Conservation (phyloP, 2,113 vertebrate species). For the Zonotrichia leucophrys region DNA sequence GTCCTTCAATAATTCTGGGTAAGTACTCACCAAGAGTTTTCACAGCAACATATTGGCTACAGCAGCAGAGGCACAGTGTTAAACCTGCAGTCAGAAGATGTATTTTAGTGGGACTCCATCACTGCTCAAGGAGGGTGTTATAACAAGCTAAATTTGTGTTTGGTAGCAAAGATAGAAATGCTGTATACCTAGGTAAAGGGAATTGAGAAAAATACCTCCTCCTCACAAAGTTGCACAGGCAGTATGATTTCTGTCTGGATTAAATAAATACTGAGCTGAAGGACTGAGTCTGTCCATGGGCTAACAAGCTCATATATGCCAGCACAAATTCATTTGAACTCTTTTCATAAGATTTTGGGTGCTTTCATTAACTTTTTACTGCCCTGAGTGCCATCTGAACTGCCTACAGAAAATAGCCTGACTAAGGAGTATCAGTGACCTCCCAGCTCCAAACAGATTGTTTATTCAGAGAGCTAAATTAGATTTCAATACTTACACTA, state of each 20-base stretch:
- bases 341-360: background rate
- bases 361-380: background rate
- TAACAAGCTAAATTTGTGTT: background rate
- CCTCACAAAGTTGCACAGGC: background rate
- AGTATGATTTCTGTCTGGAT: background rate
- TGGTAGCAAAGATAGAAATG: background rate
- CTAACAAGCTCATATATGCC: background rate
- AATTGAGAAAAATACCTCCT: background rate
- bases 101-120: background rate
- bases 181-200: background rate
- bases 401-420: background rate
- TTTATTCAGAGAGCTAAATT: background rate
- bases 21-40: background rate
- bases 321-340: background rate
- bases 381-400: background rate
- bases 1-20: conserved; percentile 2
- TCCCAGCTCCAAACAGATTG: background rate
- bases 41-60: background rate
- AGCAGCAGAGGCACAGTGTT: background rate
- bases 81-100: background rate
- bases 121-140: background rate
- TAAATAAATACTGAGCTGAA: background rate
- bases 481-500: background rate
- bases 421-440: background rate
- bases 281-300: background rate